Evolutionary conservation across 2,113 vertebrate genomes (phyloP).

Genomic region (Machaerirhynchus nigripectus): DNA sequence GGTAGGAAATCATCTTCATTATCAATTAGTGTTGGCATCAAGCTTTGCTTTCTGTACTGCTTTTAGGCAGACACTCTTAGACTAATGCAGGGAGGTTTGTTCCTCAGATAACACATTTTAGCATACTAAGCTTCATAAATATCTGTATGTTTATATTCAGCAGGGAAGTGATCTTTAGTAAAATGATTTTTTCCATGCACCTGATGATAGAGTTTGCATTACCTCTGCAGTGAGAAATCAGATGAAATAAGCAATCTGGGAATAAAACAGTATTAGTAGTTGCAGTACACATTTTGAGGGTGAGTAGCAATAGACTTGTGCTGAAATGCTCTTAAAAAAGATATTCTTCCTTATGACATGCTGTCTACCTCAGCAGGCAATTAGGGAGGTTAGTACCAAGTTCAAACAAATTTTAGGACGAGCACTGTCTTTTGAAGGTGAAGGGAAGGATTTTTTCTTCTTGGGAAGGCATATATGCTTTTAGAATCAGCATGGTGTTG

Average conservation of each 20-base stretch:
- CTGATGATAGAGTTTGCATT: not conserved
- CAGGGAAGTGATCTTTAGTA: not conserved
- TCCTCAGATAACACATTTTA: not conserved
- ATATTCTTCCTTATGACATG: not conserved
- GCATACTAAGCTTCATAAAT: not conserved
- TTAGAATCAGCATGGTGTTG: accelerated
- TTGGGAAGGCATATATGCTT: not conserved
- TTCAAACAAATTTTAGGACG: not conserved
- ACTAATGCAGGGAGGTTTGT: not conserved
- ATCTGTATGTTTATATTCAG: not conserved
- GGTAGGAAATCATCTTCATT: not conserved
- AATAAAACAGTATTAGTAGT: not conserved
- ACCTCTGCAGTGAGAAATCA: not conserved
- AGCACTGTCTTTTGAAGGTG: not conserved
- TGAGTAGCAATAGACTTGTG: not conserved
- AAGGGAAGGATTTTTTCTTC: not conserved
- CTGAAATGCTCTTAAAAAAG: not conserved
- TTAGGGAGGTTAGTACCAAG: not conserved
- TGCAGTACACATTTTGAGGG: not conserved
- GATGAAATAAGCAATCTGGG: not conserved
- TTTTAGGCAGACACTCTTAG: not conserved
- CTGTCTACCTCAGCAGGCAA: not conserved
- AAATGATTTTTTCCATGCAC: not conserved
- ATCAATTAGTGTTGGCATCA: not conserved
- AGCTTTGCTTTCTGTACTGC: not conserved